phyloP scores from a whole-genome alignment of 2,113 vertebrate species.

The Caranx ignobilis region DNA sequence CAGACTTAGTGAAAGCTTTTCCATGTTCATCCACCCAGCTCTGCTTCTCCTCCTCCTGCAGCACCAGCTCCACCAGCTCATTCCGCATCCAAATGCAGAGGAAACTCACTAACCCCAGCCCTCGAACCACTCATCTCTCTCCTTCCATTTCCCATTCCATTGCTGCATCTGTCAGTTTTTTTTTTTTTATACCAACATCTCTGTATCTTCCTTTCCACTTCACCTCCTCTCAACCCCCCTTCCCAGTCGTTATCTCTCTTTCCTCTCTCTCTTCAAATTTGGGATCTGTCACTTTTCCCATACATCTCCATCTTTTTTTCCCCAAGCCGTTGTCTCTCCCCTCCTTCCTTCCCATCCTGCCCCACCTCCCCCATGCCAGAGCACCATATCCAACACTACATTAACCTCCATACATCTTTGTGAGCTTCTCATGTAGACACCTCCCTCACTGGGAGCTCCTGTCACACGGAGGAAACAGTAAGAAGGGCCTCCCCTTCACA shows the following conservation, averaged over 20 bases:
- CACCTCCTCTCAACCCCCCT: slow-evolving; percentile 58
- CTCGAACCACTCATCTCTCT: slow-evolving; percentile 47
- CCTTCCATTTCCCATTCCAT: slow-evolving; percentile 42
- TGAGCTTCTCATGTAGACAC: slow-evolving; percentile 51
- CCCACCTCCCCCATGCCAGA: slow-evolving; percentile 29
- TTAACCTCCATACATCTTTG: slow-evolving; percentile 62
- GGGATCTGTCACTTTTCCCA: slow-evolving; percentile 58
- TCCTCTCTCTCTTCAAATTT: slow-evolving; percentile 36
- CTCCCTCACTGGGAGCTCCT: slow-evolving; percentile 57
- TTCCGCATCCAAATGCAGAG: slow-evolving; percentile 61
- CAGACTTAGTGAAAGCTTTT: slow-evolving; percentile 83
- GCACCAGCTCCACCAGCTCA: slow-evolving; percentile 36
- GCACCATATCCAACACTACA: slow-evolving; percentile 63
- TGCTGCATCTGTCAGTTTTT: slow-evolving; percentile 69
- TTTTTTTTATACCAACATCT: slow-evolving; percentile 44
- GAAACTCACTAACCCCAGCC: slow-evolving; percentile 63
- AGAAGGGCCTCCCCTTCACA: too few relatives aligned
- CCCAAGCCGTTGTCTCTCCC: slow-evolving; percentile 5
- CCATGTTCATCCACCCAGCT: slow-evolving; percentile 78
- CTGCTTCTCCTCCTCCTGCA: slow-evolving; percentile 56
- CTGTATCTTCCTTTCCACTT: slow-evolving; percentile 74
- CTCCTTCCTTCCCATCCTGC: neutral
- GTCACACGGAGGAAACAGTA: slow-evolving; percentile 54
- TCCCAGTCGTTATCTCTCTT: slow-evolving; percentile 42
- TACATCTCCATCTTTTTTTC: slow-evolving; percentile 65